A percentile compares a stretch with the other conserved stretches of the same genome.
Evolutionary conservation across 2,113 vertebrate species (phyloP).

Genomic region (Corythoichthys haematopterus): DNA sequence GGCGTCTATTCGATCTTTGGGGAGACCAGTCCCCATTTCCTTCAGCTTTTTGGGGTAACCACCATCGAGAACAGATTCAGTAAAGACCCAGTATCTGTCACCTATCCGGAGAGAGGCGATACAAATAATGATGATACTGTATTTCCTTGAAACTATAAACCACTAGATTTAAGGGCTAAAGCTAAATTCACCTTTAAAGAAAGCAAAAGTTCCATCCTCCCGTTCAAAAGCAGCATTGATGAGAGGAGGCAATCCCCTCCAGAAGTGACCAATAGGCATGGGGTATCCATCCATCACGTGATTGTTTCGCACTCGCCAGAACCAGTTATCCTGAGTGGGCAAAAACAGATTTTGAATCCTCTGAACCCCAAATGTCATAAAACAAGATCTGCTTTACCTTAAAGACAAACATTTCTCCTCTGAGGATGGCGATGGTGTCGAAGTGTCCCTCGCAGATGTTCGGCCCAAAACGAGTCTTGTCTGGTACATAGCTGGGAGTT

Average conservation of each 20-base stretch:
- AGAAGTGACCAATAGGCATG: constrained; percentile 88
- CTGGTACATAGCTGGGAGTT: constrained; percentile 59
- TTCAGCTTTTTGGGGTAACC: constrained; percentile 79
- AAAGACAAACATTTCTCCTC: constrained; percentile 91
- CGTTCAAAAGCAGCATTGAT: constrained; percentile 84
- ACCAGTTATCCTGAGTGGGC: constrained; percentile 77
- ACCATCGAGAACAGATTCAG: constrained; percentile 76
- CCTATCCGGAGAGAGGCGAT: constrained; percentile 53
- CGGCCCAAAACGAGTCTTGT: constrained; percentile 71
- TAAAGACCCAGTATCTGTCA: constrained; percentile 86
- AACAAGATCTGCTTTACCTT: constrained; percentile 69
- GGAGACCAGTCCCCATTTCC: constrained; percentile 81
- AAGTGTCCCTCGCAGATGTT: constrained; percentile 88
- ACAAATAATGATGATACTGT: too few species aligned
- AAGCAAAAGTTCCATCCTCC: constrained; percentile 87
- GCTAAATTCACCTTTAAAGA: constrained; percentile 81
- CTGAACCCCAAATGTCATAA: neutral
- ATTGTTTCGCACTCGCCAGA: constrained; percentile 84
- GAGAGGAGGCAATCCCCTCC: constrained; percentile 79
- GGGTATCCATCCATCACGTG: constrained; percentile 86
- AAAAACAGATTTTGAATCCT: neutral
- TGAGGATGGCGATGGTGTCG: constrained; percentile 81
- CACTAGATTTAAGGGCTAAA: neutral
- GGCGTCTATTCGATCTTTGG: constrained; percentile 81
- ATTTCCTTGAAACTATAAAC: neutral